A percentile compares a stretch with the other conserved stretches of the same genome.
Conservation (phyloP, 2,113 vertebrate genomes). For the Trinectes maculatus region DNA sequence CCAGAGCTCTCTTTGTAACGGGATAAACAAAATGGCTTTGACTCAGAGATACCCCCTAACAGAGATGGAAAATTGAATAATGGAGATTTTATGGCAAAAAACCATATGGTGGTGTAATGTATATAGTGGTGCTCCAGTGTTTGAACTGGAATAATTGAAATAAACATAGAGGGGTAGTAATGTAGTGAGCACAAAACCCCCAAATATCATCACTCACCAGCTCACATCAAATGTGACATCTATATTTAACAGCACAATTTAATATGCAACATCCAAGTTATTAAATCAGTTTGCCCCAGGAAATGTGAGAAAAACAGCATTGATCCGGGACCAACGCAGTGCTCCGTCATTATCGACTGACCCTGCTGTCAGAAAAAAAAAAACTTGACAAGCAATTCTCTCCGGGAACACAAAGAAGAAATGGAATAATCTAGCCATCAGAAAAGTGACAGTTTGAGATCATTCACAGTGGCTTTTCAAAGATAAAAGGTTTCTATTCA, state of each 20-base stretch:
- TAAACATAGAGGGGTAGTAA: no score
- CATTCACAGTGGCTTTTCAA: conserved; percentile 7
- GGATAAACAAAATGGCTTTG: conserved; percentile 53
- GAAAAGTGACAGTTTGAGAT: conserved; percentile 1
- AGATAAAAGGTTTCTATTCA: neutral
- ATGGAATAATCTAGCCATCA: conserved; percentile 29
- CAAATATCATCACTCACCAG: conserved; percentile 43
- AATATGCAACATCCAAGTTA: conserved; percentile 41
- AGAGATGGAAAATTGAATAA: no score
- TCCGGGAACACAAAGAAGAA: conserved; percentile 34
- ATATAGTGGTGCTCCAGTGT: conserved; percentile 14
- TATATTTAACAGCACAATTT: conserved; percentile 41
- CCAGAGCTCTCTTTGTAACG: conserved; percentile 54
- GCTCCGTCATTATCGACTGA: conserved; percentile 61
- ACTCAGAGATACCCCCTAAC: conserved; percentile 25
- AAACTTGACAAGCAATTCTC: conserved; percentile 36
- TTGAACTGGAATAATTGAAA: no score
- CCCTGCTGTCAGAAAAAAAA: conserved; percentile 40
- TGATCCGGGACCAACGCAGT: conserved; percentile 35
- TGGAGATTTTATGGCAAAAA: no score
- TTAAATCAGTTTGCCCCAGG: conserved; percentile 36
- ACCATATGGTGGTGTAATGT: no score
- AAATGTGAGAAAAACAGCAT: conserved; percentile 44
- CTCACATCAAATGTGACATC: conserved; percentile 28
- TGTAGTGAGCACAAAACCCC: conserved; percentile 12